Evolutionary conservation across 2,113 vertebrate genomes (phyloP).

Genomic region (Pimephales promelas): DNA sequence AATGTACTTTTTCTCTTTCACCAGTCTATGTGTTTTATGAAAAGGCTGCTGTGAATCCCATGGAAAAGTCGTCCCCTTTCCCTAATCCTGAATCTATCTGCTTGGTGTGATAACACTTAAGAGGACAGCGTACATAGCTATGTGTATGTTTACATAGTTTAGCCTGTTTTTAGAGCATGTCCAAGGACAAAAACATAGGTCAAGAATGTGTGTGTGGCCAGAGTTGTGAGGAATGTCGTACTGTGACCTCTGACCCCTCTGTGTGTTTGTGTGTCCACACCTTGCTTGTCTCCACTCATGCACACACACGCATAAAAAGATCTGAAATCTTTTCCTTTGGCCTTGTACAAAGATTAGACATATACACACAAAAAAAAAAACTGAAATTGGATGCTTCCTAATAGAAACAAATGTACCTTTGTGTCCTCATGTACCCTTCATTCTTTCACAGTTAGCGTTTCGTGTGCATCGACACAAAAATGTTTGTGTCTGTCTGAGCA

Average conservation of each 20-base stretch:
- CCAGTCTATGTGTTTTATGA: background rate
- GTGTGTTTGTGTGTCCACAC: conserved; percentile 49
- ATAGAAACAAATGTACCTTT: conserved; percentile 16
- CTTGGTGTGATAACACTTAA: conserved; percentile 56
- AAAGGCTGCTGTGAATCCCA: conserved; percentile 1
- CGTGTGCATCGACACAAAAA: conserved; percentile 30
- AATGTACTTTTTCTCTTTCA: background rate
- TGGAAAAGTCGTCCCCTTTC: conserved; percentile 18
- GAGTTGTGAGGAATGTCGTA: conserved; percentile 61
- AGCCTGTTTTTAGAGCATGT: conserved; percentile 40
- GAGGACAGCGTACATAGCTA: conserved; percentile 56
- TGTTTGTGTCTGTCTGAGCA: conserved; percentile 33
- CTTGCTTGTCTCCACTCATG: conserved; percentile 39
- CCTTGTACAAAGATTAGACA: conserved; percentile 19
- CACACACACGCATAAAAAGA: conserved; percentile 28
- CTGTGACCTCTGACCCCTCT: conserved; percentile 62
- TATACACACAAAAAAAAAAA: conserved; percentile 14
- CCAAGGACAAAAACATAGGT: conserved; percentile 48
- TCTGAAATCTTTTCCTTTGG: background rate
- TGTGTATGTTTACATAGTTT: conserved; percentile 61
- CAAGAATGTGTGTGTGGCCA: conserved; percentile 33
- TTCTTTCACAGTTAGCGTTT: background rate
- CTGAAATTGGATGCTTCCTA: conserved; percentile 3
- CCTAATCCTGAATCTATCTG: conserved; percentile 51
- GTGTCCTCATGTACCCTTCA: background rate